phyloP scores from a whole-genome alignment of 2,113 vertebrate species.

The Turdus rufiventris region DNA sequence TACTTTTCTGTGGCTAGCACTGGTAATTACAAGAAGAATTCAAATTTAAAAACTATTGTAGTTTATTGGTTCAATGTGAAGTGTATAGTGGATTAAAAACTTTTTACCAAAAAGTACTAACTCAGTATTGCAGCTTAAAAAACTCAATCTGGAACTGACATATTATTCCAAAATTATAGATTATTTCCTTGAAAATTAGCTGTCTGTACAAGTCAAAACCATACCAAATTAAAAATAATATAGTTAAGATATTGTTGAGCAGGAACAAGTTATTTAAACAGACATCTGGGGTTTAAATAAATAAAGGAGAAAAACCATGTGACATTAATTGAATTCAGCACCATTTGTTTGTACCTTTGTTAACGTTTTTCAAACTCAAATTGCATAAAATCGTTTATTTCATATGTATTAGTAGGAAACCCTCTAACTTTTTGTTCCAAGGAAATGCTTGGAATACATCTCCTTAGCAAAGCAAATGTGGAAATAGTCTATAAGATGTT shows the following conservation, averaged over 20 bases:
- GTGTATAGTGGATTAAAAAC: not conserved
- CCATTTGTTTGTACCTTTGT: not conserved
- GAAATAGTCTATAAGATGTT: not conserved
- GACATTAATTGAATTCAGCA: not conserved
- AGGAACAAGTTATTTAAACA: not conserved
- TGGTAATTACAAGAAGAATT: not conserved
- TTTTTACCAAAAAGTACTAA: not conserved
- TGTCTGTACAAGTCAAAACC: not conserved
- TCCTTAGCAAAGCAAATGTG: not conserved
- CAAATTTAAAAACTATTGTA: not conserved
- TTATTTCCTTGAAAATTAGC: not conserved
- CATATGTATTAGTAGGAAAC: not conserved
- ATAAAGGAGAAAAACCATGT: fast-evolving
- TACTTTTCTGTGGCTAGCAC: not conserved
- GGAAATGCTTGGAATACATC: not conserved
- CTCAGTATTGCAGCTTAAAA: not conserved
- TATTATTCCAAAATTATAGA: not conserved
- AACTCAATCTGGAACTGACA: not conserved
- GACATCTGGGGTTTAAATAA: not conserved
- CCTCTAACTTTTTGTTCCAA: not conserved
- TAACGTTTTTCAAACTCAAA: not conserved
- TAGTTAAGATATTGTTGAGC: not conserved
- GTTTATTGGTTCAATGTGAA: not conserved
- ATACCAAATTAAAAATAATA: not conserved
- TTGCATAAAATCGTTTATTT: not conserved